Evolutionary conservation across 1,140 invertebrate genomes (phyloP), one percentile per base, ranked within the genome.

Genomic region (Leptinotarsa texana): DNA sequence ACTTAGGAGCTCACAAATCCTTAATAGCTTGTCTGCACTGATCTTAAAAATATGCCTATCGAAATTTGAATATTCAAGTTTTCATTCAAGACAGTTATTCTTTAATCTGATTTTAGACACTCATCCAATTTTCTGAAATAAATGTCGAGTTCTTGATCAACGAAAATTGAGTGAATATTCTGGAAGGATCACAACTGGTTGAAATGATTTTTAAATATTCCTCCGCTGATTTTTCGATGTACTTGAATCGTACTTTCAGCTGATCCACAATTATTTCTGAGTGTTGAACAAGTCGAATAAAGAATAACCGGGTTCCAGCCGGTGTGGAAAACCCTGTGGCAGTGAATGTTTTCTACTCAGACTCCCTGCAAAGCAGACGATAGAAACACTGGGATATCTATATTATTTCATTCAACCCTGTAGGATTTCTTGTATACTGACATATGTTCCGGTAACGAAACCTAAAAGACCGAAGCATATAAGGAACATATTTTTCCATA

Each of bases 391-490:
- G 47, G 27, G 65, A 48, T 72, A 47, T 72, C 66, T 57, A 57
- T 15, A 74, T 57, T 78, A 74, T 15, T 63, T 74, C 18, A 49
- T 63, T 69, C 51, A 74, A 82, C 75, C 69, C 69, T 77, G 48
- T 47, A 84, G 75, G 47, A 85, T 85, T 72, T 84, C 84, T 13
- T 75, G 77, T 67, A 85, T 73, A 77, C 82, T 80, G 71, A 81
- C 83, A 69, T 85, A 85, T 21, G 82, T 82, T n/a, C 84, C 84
- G 33, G 82, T 82, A 2, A 84, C 22, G 62, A 85, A 79, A 21
- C 91, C 91, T 4, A 80, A 72, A 49, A 91, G 69, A 2, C 92
- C 92, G 68, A 92, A 85, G 1, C 89, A 18, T 17, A 92, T 87
- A 4, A 93, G 86, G 2, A 87, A 73, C 18, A 90, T 73, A 80